Percentiles rank a stretch among this genome's conserved stretches.
Evolutionary conservation across 2,113 vertebrate genomes (phyloP).

Genomic region (Grallaria varia): DNA sequence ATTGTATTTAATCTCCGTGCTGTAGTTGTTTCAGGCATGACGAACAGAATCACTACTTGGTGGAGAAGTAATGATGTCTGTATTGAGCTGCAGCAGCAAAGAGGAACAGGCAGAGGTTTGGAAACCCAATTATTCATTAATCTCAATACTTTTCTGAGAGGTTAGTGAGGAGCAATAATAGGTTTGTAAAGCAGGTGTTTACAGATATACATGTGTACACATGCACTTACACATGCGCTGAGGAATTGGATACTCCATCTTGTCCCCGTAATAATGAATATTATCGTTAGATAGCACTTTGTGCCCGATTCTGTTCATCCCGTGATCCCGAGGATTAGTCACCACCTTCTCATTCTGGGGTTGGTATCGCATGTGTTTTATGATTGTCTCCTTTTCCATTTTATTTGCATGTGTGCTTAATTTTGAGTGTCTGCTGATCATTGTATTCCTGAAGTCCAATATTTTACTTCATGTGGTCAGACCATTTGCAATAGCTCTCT

Average conservation of each 20-base stretch:
- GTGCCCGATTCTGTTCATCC: neutral
- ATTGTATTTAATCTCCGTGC: slow-evolving; percentile 86
- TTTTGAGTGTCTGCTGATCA: neutral
- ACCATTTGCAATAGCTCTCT: neutral
- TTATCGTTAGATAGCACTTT: neutral
- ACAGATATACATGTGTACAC: neutral
- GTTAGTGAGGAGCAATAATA: slow-evolving; percentile 30
- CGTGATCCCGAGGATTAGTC: neutral
- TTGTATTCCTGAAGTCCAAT: neutral
- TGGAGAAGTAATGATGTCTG: slow-evolving; percentile 72
- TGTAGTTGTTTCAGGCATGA: slow-evolving; percentile 81
- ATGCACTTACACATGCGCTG: neutral
- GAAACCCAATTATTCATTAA: slow-evolving; percentile 59
- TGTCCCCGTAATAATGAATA: neutral
- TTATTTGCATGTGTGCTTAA: rapidly evolving
- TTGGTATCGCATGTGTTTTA: rapidly evolving
- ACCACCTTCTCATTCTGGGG: neutral
- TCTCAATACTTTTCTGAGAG: slow-evolving; percentile 45
- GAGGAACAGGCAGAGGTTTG: slow-evolving; percentile 39
- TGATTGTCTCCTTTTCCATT: neutral
- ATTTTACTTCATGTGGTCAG: neutral
- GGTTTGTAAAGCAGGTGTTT: slow-evolving; percentile 13
- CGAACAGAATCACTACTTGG: slow-evolving; percentile 68
- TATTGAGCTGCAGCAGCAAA: slow-evolving; percentile 55
- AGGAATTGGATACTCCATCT: neutral